Evolutionary conservation across 1,140 invertebrate genomes (phyloP), one percentile per base, ranked within the genome.

Genomic region (Drosophila persimilis): DNA sequence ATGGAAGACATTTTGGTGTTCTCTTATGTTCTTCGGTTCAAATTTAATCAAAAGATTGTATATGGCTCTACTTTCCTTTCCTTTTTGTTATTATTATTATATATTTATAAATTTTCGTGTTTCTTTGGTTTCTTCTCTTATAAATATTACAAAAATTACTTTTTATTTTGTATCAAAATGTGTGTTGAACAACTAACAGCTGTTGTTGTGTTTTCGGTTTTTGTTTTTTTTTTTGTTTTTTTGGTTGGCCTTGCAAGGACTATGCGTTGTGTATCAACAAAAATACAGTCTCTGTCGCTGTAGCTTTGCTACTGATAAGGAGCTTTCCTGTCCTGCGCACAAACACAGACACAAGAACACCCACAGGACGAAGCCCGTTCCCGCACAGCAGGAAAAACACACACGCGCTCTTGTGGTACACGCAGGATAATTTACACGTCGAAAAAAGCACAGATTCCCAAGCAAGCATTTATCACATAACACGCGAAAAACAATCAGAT

Each of bases 1-100:
- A 90, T 89, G 56, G 89, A 85, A 77, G 84, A 80, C 89, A 90
- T 90, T 63, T 81, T 90, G 63, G 26, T 43, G 39, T 44, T 51
- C 26, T 55, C 13, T 47, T 66, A 35, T 64, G 45, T 46, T 15
- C 29, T 5, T 5, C 15, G 52, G 51, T 58, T 58, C 46, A 20
- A 47, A 51, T 52, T 57, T 26, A 64, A 48, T 70, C 51, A 55
- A 61, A 54, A 72, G 47, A 50, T 35, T 58, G 1, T 17, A 56
- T 35, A 9, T 60, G n/a, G 46, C 13, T 43, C 44, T 45, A 0
- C 31, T 35, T 11, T 3, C 15, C 15, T 15, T 15, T 15, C 15
- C 2, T n/a, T 54, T 24, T 29, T 59, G 41, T 31, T 9, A 2
- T 9, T 31, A 31, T 31, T 31, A 29, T 31, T 55, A 43, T 66